Evolutionary conservation across 1,140 invertebrate species (phyloP).

Genomic region (Megalonaias nervosa): DNA sequence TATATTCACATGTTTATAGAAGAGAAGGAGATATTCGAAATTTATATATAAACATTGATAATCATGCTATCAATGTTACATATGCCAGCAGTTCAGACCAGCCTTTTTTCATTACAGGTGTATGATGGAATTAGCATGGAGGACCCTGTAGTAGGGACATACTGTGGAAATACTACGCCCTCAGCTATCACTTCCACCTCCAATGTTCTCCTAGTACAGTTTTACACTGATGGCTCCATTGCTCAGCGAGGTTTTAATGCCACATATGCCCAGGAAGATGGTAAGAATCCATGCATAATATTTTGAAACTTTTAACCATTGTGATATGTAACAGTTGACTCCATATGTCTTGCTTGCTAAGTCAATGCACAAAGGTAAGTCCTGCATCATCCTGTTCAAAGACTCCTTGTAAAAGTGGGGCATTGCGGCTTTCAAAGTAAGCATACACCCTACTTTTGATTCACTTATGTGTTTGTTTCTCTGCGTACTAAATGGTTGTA

Average conservation of each 20-base stretch:
- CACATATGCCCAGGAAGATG: slow-evolving; percentile 81
- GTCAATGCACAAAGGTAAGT: no score
- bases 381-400: no score
- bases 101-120: slow-evolving; percentile 71
- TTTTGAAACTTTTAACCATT: no score
- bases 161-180: slow-evolving; percentile 91
- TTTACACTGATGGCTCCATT: slow-evolving; percentile 93
- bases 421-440: no score
- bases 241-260: slow-evolving; percentile 91
- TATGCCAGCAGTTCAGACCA: neutral
- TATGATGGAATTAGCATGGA: slow-evolving; percentile 92
- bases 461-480: no score
- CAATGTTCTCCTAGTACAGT: slow-evolving; percentile 94
- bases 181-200: slow-evolving; percentile 85
- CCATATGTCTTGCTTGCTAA: no score
- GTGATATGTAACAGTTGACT: no score
- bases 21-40: neutral
- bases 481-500: no score
- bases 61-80: neutral
- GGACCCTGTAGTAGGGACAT: slow-evolving; percentile 85
- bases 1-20: no score
- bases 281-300: slow-evolving; percentile 35
- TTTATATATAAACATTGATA: neutral
- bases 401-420: no score
- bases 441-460: no score